phyloP scores from a whole-genome alignment of 2,888 invertebrate genomes.

The Mantis religiosa region DNA sequence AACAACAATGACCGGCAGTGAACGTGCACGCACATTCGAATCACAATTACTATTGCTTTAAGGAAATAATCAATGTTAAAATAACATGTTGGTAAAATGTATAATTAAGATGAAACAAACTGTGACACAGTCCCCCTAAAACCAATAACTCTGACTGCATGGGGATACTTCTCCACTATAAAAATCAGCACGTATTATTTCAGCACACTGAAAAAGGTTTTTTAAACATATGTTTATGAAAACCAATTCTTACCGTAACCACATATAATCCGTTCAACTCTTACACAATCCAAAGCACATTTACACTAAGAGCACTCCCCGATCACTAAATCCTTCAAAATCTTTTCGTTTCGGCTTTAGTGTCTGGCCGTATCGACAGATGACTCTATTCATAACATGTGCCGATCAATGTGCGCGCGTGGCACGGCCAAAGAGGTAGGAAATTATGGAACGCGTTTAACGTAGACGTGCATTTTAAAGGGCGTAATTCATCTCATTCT shows the following conservation, averaged over 20 bases:
- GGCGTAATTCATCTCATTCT: background rate
- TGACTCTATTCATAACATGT: background rate
- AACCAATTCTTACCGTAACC: background rate
- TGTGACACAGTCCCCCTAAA: background rate
- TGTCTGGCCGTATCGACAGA: background rate
- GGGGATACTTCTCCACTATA: background rate
- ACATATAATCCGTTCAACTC: background rate
- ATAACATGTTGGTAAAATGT: too few relatives aligned
- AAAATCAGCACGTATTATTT: background rate
- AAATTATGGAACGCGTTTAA: background rate
- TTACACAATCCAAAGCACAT: background rate
- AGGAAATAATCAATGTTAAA: too few relatives aligned
- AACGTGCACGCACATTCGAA: background rate
- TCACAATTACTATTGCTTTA: too few relatives aligned
- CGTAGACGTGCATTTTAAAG: background rate
- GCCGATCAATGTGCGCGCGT: constrained; percentile 10
- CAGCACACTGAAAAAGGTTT: background rate
- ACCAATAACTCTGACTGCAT: background rate
- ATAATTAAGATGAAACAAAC: background rate
- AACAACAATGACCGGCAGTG: background rate
- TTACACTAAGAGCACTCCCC: background rate
- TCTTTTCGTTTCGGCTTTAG: background rate
- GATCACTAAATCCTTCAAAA: background rate
- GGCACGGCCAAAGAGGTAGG: background rate
- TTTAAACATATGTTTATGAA: background rate